phyloP scores from a whole-genome alignment of 1,140 invertebrate genomes.

The Paralvinella palmiformis region DNA sequence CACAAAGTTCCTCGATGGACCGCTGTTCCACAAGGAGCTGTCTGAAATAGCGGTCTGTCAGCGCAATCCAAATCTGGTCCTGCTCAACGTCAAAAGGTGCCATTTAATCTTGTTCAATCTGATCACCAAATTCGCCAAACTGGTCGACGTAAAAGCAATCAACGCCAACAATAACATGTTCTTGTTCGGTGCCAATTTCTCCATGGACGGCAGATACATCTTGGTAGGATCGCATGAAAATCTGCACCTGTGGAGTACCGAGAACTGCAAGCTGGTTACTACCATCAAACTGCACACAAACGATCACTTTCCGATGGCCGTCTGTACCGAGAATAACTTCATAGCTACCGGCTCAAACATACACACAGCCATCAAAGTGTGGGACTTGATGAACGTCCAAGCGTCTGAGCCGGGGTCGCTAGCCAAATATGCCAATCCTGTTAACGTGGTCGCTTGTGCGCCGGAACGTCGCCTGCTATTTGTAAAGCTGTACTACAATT shows the following conservation, averaged over 20 bases:
- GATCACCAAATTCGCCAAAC: background rate
- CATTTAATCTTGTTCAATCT: conserved; percentile 11
- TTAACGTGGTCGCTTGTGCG: conserved; percentile 15
- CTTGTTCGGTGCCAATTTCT: conserved; percentile 12
- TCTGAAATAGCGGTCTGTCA: conserved; percentile 13
- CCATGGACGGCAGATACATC: conserved; percentile 9
- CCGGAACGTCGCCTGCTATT: background rate
- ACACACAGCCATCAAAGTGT: conserved; percentile 22
- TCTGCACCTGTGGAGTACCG: conserved; percentile 15
- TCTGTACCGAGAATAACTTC: conserved; percentile 3
- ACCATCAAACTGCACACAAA: conserved; percentile 17
- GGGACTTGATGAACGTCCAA: conserved; percentile 15
- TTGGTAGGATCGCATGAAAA: conserved; percentile 3
- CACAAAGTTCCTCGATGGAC: conserved; percentile 6
- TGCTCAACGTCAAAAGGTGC: conserved; percentile 14
- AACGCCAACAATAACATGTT: conserved; percentile 10
- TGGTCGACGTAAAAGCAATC: conserved; percentile 14
- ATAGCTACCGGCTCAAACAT: conserved; percentile 15
- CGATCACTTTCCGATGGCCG: conserved; percentile 11
- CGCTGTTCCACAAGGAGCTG: conserved; percentile 8
- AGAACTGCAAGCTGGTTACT: conserved; percentile 4
- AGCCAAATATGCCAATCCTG: conserved; percentile 17
- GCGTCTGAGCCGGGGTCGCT: background rate
- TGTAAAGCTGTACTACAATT: conserved; percentile 15
- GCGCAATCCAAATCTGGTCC: conserved; percentile 4